Percentiles rank a stretch among this genome's conserved stretches.
Evolutionary conservation across 2,113 vertebrate species (phyloP).

Genomic region (Solea solea): DNA sequence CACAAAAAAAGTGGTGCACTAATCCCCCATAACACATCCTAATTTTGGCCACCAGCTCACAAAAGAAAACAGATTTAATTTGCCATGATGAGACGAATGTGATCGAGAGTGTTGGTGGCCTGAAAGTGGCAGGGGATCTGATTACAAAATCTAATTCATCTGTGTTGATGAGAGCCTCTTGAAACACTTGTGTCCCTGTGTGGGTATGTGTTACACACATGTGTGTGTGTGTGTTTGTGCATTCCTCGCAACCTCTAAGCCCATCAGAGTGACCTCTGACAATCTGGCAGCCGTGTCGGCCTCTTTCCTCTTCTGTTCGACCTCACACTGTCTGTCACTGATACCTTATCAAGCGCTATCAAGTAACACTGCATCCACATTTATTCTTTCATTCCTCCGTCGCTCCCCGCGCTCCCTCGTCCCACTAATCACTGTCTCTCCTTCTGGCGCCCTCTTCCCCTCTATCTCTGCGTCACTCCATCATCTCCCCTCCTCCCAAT

Average conservation of each 20-base stretch:
- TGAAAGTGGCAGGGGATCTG: conserved; percentile 30
- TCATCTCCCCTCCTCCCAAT: conserved; percentile 40
- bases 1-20: background rate
- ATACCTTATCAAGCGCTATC: conserved; percentile 67
- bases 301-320: conserved; percentile 37
- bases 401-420: background rate
- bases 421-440: conserved; percentile 49
- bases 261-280: conserved; percentile 53
- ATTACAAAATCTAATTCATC: conserved; percentile 54
- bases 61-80: conserved; percentile 29
- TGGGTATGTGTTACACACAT: conserved; percentile 31
- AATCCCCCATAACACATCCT: conserved; percentile 7
- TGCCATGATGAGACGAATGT: conserved; percentile 16
- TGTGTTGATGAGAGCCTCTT: conserved; percentile 36
- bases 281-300: conserved; percentile 54
- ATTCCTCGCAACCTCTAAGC: conserved; percentile 38
- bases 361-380: conserved; percentile 54
- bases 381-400: conserved; percentile 51
- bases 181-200: conserved; percentile 17
- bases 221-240: conserved; percentile 3
- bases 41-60: conserved; percentile 11
- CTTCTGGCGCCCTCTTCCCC: conserved; percentile 61
- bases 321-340: conserved; percentile 55
- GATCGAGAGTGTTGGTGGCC: conserved; percentile 22
- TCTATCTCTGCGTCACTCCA: conserved; percentile 51